phyloP scores from a whole-genome alignment of 2,113 vertebrate genomes.

The Hiodon tergisus region DNA sequence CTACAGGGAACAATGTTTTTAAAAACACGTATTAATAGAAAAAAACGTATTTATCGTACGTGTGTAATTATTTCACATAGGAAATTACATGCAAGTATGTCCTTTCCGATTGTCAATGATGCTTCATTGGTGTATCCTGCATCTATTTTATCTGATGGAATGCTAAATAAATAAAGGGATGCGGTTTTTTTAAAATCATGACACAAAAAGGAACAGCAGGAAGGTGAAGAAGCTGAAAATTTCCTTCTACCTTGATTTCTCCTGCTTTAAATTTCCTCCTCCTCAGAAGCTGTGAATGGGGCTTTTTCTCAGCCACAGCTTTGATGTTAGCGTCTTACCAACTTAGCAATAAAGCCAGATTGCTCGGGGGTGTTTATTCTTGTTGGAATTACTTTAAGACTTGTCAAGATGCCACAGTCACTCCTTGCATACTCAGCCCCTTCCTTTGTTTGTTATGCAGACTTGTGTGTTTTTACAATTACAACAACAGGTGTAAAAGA shows the following conservation, averaged over 20 bases:
- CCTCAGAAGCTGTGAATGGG: slow-evolving; percentile 23
- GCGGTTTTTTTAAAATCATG: background rate
- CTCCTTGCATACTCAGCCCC: slow-evolving; percentile 54
- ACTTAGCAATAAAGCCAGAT: slow-evolving; percentile 59
- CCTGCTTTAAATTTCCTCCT: background rate
- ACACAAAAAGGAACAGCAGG: background rate
- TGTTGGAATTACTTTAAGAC: slow-evolving; percentile 69
- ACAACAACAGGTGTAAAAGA: slow-evolving; percentile 64
- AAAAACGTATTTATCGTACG: no score
- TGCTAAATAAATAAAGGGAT: no score
- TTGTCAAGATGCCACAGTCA: slow-evolving; percentile 67
- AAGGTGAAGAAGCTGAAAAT: no score
- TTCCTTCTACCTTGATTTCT: background rate
- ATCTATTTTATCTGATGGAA: no score
- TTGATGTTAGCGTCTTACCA: slow-evolving; percentile 38
- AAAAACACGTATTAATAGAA: no score
- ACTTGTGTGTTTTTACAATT: slow-evolving; percentile 69
- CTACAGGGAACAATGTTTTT: no score
- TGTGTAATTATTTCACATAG: no score
- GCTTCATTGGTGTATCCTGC: no score
- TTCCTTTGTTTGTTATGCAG: slow-evolving; percentile 62
- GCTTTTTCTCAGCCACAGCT: slow-evolving; percentile 42
- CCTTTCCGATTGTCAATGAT: no score
- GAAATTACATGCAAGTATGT: no score
- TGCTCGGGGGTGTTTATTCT: slow-evolving; percentile 68